Percentiles rank a stretch among this genome's conserved stretches.
phyloP scores from a whole-genome alignment of 2,888 invertebrate species.

The Altica lythri region DNA sequence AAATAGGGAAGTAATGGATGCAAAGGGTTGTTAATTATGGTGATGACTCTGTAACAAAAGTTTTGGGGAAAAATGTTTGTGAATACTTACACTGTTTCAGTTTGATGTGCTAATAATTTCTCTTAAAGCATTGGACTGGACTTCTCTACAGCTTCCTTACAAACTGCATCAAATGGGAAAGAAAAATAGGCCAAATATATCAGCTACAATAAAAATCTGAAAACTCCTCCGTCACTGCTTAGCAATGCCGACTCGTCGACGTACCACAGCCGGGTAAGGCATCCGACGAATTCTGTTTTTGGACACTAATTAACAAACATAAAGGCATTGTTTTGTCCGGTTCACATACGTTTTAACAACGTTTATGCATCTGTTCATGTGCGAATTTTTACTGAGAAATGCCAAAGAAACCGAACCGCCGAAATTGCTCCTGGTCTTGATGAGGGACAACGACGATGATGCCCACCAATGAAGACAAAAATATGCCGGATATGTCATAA shows the following conservation, averaged over 20 bases:
- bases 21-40: no score
- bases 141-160: no score
- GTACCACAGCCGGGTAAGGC: constrained; percentile 36
- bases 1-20: no score
- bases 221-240: constrained; percentile 11
- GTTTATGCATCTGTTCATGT: constrained; percentile 45
- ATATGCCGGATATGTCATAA: constrained; percentile 23
- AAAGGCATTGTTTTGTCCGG: constrained; percentile 51
- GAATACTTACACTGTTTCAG: no score
- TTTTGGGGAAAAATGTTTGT: no score
- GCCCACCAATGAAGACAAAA: constrained; percentile 26
- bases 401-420: constrained; percentile 18
- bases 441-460: constrained; percentile 9
- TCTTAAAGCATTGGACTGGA: no score
- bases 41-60: no score
- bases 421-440: constrained; percentile 15
- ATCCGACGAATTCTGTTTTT: constrained; percentile 52
- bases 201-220: no score
- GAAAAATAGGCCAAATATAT: no score
- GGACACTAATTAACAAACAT: constrained; percentile 56
- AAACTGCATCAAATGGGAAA: no score
- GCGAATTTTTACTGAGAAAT: constrained; percentile 39
- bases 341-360: constrained; percentile 48
- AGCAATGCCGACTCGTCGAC: constrained; percentile 29
- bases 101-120: no score